A percentile compares a stretch with the other conserved stretches of the same genome.
These are phyloP conservation scores for Oxyura jamaicensis DNA, from an alignment of 2,113 vertebrate genomes.

Conservation along the genomic window DNA sequence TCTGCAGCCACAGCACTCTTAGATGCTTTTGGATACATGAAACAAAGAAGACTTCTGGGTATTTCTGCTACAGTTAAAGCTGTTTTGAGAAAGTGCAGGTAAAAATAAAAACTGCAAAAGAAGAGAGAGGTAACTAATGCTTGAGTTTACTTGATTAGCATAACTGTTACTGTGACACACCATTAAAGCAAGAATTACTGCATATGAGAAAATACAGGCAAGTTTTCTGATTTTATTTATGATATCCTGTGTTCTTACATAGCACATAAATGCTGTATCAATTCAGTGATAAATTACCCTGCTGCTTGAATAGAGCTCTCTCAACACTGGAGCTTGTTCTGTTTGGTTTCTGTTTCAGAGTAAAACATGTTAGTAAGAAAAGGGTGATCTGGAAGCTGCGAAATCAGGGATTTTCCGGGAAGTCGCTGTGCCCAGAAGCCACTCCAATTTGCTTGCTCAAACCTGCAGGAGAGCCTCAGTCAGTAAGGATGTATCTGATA, in stretches of 20 bases:
- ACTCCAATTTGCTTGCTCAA: background rate
- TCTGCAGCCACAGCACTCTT: background rate
- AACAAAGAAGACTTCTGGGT: background rate
- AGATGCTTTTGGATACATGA: background rate
- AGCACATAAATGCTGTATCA: background rate
- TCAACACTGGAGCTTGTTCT: background rate
- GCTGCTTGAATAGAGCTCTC: background rate
- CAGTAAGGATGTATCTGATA: background rate
- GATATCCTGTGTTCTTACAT: background rate
- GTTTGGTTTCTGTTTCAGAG: background rate
- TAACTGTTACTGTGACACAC: background rate
- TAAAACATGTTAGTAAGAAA: background rate
- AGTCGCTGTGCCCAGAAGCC: background rate
- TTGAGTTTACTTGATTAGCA: background rate
- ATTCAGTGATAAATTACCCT: background rate
- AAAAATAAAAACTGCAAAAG: background rate
- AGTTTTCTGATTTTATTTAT: background rate
- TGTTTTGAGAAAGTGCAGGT: background rate
- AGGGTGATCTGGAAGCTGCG: background rate
- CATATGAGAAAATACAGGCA: background rate
- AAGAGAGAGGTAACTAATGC: background rate
- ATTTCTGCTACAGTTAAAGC: background rate
- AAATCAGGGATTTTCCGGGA: background rate
- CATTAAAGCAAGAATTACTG: background rate
- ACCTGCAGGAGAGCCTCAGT: background rate